Percentiles rank a stretch among this genome's conserved stretches.
phyloP scores from a whole-genome alignment of 1,140 invertebrate species.

The Eupristina koningsbergeri region DNA sequence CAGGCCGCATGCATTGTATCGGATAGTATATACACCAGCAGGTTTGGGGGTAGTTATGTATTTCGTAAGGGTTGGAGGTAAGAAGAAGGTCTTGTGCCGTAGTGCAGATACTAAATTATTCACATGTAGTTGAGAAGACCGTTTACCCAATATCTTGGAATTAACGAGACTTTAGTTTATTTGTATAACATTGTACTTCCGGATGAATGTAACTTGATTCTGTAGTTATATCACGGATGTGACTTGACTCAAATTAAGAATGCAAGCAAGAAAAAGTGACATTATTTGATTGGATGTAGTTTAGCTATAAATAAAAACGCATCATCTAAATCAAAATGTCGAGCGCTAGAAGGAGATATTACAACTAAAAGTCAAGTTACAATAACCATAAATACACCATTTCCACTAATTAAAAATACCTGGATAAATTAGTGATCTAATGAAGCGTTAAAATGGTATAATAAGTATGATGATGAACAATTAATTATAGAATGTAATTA shows the following conservation, averaged over 20 bases:
- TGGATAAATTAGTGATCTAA: no score
- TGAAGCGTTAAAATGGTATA: no score
- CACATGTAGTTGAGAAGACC: neutral
- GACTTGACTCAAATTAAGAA: neutral
- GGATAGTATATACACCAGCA: neutral
- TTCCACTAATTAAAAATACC: no score
- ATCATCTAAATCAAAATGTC: no score
- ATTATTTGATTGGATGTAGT: no score
- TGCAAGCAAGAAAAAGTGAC: no score
- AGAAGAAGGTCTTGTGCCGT: neutral
- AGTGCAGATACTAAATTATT: conserved; percentile 36
- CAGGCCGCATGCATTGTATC: neutral
- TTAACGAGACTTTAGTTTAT: conserved; percentile 40
- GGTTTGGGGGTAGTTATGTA: neutral
- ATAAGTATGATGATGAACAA: no score
- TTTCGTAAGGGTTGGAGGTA: neutral
- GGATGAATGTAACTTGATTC: neutral
- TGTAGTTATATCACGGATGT: neutral
- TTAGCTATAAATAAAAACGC: no score
- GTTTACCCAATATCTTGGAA: conserved; percentile 18
- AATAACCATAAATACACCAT: no score
- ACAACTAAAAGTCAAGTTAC: no score
- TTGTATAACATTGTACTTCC: neutral
- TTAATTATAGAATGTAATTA: no score
- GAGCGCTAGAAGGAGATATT: no score